phyloP scores from a whole-genome alignment of 2,797 vertebrate species.

The Diplodus sargus region DNA sequence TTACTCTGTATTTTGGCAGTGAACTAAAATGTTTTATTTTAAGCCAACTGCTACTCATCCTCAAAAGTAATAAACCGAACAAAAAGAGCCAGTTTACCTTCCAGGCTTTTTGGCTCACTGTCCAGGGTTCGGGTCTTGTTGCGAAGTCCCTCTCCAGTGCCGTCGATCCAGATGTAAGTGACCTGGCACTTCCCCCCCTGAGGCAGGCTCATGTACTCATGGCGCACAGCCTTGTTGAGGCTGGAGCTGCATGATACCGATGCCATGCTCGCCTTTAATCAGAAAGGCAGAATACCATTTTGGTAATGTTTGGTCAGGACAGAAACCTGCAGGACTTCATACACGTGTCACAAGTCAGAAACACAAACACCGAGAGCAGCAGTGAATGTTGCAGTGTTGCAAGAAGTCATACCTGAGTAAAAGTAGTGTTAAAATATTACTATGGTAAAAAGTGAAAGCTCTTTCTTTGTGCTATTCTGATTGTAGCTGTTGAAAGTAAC shows the following conservation, averaged over 20 bases:
- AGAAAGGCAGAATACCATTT: background rate
- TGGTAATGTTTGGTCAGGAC: background rate
- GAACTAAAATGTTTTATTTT: background rate
- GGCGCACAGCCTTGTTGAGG: conserved; percentile 86
- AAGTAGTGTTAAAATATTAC: too few species aligned
- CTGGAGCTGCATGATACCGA: conserved; percentile 85
- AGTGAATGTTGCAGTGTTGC: background rate
- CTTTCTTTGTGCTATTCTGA: too few species aligned
- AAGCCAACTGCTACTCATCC: too few species aligned
- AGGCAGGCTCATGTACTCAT: conserved; percentile 88
- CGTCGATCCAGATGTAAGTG: conserved; percentile 93
- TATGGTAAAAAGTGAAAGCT: too few species aligned
- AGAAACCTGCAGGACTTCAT: conserved; percentile 7
- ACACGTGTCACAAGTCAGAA: background rate
- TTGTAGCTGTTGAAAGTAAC: too few species aligned
- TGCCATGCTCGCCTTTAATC: conserved; percentile 71
- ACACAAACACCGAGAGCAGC: background rate
- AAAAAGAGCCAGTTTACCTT: conserved; percentile 78
- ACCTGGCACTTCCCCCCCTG: conserved; percentile 85
- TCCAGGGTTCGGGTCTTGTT: conserved; percentile 89
- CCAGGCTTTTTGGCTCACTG: conserved; percentile 81
- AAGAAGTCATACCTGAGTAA: too few species aligned
- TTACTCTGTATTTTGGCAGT: background rate
- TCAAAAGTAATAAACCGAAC: background rate
- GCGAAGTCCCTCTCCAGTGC: conserved; percentile 87